phyloP scores from a whole-genome alignment of 2,888 invertebrate genomes.

The Zhuqinia jingwanae region DNA sequence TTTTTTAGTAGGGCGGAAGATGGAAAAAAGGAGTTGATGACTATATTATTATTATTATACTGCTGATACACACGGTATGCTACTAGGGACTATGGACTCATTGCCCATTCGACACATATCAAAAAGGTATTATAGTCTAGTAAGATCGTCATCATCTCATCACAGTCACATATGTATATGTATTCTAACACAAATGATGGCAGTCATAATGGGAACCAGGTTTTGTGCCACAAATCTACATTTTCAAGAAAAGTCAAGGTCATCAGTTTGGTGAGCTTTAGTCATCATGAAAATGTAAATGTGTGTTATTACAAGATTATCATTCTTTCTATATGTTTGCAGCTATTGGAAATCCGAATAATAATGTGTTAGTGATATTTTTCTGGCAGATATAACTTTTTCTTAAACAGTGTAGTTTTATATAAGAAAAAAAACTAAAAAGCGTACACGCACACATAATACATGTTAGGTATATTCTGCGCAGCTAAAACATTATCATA shows the following conservation, averaged over 20 bases:
- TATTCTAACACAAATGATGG: too few species aligned
- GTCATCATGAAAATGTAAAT: slow-evolving; percentile 4
- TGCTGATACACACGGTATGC: not conserved
- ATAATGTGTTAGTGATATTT: not conserved
- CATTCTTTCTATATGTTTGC: too few species aligned
- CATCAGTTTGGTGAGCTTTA: slow-evolving; percentile 23
- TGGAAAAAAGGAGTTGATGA: not conserved
- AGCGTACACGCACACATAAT: too few species aligned
- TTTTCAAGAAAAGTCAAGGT: slow-evolving; percentile 67
- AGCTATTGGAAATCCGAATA: slow-evolving; percentile 13
- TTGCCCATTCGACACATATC: slow-evolving; percentile 22
- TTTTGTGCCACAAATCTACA: slow-evolving; percentile 69
- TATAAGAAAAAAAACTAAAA: too few species aligned
- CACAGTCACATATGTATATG: slow-evolving; percentile 44
- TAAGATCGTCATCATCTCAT: slow-evolving; percentile 19
- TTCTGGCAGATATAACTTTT: too few species aligned
- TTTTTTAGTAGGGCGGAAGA: not conserved
- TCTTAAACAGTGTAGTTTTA: too few species aligned
- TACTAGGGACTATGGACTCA: slow-evolving; percentile 16
- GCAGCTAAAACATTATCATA: not conserved
- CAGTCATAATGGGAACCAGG: slow-evolving; percentile 52
- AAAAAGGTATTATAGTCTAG: slow-evolving; percentile 20
- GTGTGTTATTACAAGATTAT: not conserved
- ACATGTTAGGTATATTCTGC: too few species aligned
- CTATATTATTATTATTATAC: too few species aligned